Base-by-base conservation (phyloP, 2,113 vertebrate genomes). In the Brachirus orientalis region DNA sequence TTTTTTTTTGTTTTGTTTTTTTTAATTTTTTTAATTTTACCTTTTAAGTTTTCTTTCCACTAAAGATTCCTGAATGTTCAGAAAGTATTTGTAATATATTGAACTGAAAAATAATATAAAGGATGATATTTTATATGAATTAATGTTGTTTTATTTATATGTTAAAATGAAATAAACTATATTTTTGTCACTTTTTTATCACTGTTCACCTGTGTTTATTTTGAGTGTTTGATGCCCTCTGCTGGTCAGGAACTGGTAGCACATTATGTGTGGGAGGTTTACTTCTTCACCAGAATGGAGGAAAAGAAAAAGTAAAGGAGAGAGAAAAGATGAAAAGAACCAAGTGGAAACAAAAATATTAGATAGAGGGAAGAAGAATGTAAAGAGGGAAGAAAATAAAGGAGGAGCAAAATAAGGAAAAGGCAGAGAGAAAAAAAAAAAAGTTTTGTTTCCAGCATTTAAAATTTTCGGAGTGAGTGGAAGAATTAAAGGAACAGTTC, bases 31-130 rank as follows among this genome's bases (percentile, higher is more conserved):
- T 14, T 13, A 12, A 4, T 13, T 43, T 43, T 43, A 43, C 11
- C 40, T 10, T 8, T 13, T 80, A 70, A 72, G 11, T 75, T 78
- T 65, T 71, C 75, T 67, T 60, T 46, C 3, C 44, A 4, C 36
- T n/a, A 19, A 45, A 44, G 72, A 80, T 81, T 77, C 77, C 79
- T 79, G 76, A 0, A 1, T 46, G 73, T 33, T 61, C 79, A 47
- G 63, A 83, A 5, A 45, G 44, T n/a, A 57, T 2, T 64, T 69
- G 62, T 76, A 53, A 76, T 74, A 56, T 78, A 68, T 64, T 63
- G 8, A 69, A 43, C 2, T 43, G 40, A 8, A 36, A 9, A 59
- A 28, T 2, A 28, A 8, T n/a, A 61, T 61, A 14, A 70, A 41
- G 17, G 5, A 66, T 22, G 0, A 36, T 70, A 57, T 74, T 77